Evolutionary conservation across 2,797 vertebrate genomes (phyloP), one percentile per base, ranked within the genome.

Genomic region (Podarcis lilfordi): DNA sequence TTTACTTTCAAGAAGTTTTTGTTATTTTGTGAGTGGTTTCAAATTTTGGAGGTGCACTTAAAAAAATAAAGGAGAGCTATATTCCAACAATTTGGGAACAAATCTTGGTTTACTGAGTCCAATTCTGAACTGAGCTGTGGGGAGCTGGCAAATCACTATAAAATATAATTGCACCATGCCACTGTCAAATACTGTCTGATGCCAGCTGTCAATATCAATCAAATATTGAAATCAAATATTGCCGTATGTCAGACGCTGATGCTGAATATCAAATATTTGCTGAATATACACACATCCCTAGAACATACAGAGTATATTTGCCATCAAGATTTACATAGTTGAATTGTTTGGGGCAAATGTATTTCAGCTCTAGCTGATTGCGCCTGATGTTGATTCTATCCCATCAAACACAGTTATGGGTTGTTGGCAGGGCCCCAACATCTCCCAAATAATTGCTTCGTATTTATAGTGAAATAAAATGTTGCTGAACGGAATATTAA

Each of bases 291-390:
- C 69, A 68, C 23, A 61, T 13, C 23, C 8, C 55, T 50, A 66
- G 88, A 81, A 80, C 19, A 80, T 85, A 17, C 43, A 68, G 32
- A 76, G 32, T 74, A 19, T 81, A 79, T 84, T 78, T 83, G 40
- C 19, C 43, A 76, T 75, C 68, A 66, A 27, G 32, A 80, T 80
- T 85, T 81, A 27, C 27, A 43, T 7, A n/a, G 29, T 8, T 64
- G 55, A 87, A 87, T 81, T 87, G 75, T 50, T 66, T 80, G 77
- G 69, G 77, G 32, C 71, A 85, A 80, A 55, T 75, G 55, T 37
- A 32, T 89, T 85, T 75, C 77, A 55, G 78, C 32, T 59, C 19
- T 19, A 50, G 13, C 32, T 40, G 3, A 35, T 81, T 40, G 29
- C 25, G 55, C 68, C 55, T 55, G 40, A 40, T 43, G 84, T 50